These are phyloP conservation scores for Plagiodera versicolora DNA, from an alignment of 2,888 invertebrate genomes.

Conservation along the genomic window DNA sequence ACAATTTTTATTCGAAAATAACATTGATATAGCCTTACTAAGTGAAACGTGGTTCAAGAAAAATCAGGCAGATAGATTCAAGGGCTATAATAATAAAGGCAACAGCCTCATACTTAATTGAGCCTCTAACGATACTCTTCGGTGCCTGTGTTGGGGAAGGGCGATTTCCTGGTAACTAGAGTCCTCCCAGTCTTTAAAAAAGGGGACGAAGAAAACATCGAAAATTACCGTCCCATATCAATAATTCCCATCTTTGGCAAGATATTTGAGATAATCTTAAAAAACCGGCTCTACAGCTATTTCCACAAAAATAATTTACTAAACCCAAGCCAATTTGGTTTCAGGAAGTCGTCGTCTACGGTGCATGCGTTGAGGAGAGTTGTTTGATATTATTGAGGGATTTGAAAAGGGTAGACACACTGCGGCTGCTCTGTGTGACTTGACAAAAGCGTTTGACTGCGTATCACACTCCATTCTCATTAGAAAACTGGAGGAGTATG, in stretches of 20 bases:
- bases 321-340: not conserved
- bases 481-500: not conserved
- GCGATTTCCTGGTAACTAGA: not conserved
- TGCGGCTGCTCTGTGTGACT: not conserved
- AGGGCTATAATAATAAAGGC: constrained; percentile 3
- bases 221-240: too few relatives aligned
- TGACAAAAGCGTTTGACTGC: not conserved
- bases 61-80: too few relatives aligned
- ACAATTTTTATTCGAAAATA: not conserved
- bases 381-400: too few relatives aligned
- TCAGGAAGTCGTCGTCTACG: not conserved
- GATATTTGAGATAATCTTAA: not conserved
- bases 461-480: not conserved
- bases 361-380: not conserved
- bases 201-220: not conserved
- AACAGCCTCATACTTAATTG: not conserved
- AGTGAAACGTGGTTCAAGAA: constrained; percentile 21
- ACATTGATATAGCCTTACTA: constrained; percentile 2
- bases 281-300: not conserved
- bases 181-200: not conserved
- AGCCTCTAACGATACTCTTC: not conserved
- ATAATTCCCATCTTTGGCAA: too few relatives aligned
- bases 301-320: not conserved
- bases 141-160: not conserved
- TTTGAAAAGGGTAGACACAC: not conserved